These are phyloP conservation scores for Chelonia mydas DNA, from an alignment of 2,797 vertebrate species.

Conservation along the genomic window DNA sequence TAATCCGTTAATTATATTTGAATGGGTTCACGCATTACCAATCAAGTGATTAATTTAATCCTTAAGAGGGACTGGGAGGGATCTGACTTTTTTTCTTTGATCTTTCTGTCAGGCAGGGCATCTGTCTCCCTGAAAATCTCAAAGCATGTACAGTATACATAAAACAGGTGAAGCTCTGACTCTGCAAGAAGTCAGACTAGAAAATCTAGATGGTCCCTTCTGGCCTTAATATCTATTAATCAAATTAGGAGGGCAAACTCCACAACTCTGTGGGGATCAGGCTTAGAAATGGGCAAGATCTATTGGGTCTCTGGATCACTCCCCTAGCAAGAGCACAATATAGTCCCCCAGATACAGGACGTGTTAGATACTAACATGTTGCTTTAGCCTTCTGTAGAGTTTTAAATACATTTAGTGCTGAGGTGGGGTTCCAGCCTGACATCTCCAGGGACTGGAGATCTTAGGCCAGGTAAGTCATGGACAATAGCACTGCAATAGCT, in stretches of 20 bases:
- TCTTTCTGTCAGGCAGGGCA: not conserved
- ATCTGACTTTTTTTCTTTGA: not conserved
- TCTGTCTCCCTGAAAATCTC: not conserved
- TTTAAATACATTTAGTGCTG: not conserved
- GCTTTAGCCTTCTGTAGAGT: not conserved
- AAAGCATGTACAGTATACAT: not conserved
- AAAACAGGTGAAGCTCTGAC: not conserved
- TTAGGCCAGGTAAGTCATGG: not conserved
- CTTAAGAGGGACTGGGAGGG: not conserved
- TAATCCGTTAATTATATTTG: not conserved
- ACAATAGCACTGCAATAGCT: not conserved
- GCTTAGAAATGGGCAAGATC: not conserved
- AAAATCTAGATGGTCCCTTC: not conserved
- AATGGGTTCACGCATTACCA: not conserved
- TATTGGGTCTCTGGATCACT: not conserved
- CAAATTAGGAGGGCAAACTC: not conserved
- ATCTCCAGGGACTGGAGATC: not conserved
- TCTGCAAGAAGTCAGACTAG: not conserved
- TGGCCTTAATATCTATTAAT: not conserved
- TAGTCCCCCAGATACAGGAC: not conserved
- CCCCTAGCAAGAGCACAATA: not conserved
- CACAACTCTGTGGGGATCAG: not conserved
- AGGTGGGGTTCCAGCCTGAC: not conserved
- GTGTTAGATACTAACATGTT: not conserved
- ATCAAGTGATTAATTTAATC: not conserved